Conservation (phyloP, 2,113 vertebrate species). For the Potamarius usumacintae region DNA sequence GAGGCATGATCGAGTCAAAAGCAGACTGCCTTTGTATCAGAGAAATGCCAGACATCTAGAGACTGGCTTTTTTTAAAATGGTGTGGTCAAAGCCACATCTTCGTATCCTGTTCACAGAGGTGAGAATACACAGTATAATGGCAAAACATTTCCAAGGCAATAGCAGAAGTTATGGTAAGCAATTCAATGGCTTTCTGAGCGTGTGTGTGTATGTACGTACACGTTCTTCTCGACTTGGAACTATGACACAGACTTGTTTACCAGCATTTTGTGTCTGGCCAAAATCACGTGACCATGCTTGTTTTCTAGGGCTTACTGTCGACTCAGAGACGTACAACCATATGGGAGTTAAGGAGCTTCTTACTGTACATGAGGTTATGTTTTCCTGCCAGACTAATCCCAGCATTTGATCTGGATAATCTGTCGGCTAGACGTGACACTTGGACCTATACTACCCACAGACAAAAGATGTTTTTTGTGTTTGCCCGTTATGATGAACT, state of each 20-base stretch:
- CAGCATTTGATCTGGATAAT: slow-evolving; percentile 70
- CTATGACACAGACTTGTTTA: slow-evolving; percentile 43
- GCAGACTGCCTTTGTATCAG: not conserved
- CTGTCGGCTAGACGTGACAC: slow-evolving; percentile 51
- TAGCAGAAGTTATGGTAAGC: slow-evolving; percentile 13
- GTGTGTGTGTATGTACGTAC: not conserved
- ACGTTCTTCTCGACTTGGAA: not conserved
- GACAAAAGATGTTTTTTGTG: not conserved
- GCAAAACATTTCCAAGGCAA: slow-evolving; percentile 26
- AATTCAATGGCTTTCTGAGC: not conserved
- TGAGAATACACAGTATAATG: slow-evolving; percentile 3
- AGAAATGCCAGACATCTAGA: not conserved
- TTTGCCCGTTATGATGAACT: not conserved
- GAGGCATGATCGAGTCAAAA: not conserved
- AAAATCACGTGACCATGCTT: slow-evolving; percentile 32
- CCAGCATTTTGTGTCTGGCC: slow-evolving; percentile 23
- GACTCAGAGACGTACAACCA: slow-evolving; percentile 25
- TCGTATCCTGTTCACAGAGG: not conserved
- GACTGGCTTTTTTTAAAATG: not conserved
- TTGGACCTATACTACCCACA: not conserved
- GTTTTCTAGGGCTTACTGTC: slow-evolving; percentile 38
- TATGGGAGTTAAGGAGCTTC: slow-evolving; percentile 43
- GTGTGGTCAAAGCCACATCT: not conserved
- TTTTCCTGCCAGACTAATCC: slow-evolving; percentile 65
- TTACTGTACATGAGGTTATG: slow-evolving; percentile 22